Evolutionary conservation across 53 echinoderm and acorn worm genomes (phyloP).

Genomic region (Actinopyga echinites): DNA sequence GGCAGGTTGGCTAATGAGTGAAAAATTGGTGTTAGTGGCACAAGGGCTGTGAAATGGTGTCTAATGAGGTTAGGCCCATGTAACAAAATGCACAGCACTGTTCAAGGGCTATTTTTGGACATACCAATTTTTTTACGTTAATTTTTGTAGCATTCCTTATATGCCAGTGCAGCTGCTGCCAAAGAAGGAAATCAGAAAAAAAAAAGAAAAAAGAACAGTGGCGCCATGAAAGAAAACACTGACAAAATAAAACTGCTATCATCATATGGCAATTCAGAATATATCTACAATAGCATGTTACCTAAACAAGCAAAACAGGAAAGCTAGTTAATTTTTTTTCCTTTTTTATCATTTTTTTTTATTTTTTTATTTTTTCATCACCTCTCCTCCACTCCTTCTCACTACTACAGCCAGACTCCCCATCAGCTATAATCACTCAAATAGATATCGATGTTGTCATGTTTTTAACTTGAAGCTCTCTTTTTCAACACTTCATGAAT

Average conservation of each 20-base stretch:
- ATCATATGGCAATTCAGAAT: constrained; percentile 24
- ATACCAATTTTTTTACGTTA: too few species aligned
- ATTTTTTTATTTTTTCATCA: not conserved
- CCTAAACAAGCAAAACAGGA: constrained; percentile 23
- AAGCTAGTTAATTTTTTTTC: not conserved
- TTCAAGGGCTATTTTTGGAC: too few species aligned
- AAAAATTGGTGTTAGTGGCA: too few species aligned
- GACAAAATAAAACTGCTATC: not conserved
- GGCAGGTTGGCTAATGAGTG: too few species aligned
- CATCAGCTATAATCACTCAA: constrained; percentile 34
- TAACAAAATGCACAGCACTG: too few species aligned
- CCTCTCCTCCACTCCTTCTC: constrained; percentile 42
- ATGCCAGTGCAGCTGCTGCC: too few species aligned
- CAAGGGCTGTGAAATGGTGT: too few species aligned
- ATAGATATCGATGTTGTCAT: constrained; percentile 3
- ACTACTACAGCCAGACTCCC: constrained; percentile 42
- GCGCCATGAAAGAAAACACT: not conserved
- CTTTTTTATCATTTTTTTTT: constrained; percentile 3
- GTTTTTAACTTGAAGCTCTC: constrained; percentile 8
- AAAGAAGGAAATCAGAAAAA: too few species aligned
- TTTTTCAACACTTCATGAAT: not conserved
- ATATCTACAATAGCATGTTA: not conserved
- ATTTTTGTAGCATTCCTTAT: too few species aligned
- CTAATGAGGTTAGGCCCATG: too few species aligned
- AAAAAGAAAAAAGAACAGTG: too few species aligned